Evolutionary conservation across 1,140 invertebrate genomes (phyloP).

Genomic region (Drosophila watanabei): DNA sequence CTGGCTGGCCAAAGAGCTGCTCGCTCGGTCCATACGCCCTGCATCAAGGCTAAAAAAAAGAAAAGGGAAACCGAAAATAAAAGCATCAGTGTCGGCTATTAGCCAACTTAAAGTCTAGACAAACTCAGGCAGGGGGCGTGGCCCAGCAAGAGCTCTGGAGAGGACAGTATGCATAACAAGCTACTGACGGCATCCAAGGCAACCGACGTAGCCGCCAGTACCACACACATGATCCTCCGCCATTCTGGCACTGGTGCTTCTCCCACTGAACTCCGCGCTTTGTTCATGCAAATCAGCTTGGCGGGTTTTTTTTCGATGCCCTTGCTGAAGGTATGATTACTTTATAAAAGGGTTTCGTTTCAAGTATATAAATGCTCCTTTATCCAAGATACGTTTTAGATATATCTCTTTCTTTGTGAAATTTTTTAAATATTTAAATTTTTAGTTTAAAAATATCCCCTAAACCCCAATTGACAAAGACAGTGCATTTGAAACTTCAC

Average conservation of each 20-base stretch:
- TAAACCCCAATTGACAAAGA: background rate
- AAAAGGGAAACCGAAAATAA: slow-evolving; percentile 17
- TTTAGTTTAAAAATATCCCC: too few species aligned
- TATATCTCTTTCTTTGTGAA: background rate
- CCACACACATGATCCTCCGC: slow-evolving; percentile 37
- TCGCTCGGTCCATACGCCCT: slow-evolving; percentile 6
- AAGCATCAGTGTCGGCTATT: slow-evolving; percentile 68
- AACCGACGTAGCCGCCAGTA: slow-evolving; percentile 53
- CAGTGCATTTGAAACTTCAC: slow-evolving; percentile 26
- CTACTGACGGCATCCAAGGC: slow-evolving; percentile 76
- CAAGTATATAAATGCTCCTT: too few species aligned
- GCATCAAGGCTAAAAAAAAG: slow-evolving; percentile 16
- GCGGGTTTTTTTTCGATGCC: slow-evolving; percentile 43
- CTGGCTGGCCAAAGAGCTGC: slow-evolving; percentile 15
- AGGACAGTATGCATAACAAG: slow-evolving; percentile 62
- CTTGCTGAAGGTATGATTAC: slow-evolving; percentile 4
- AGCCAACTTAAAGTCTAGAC: slow-evolving; percentile 81
- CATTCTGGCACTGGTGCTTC: background rate
- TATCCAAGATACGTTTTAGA: too few species aligned
- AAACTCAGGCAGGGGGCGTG: slow-evolving; percentile 29
- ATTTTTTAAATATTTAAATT: background rate
- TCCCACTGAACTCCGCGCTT: slow-evolving; percentile 51
- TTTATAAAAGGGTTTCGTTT: background rate
- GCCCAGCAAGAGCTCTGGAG: slow-evolving; percentile 24
- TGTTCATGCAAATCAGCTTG: slow-evolving; percentile 78